Evolutionary conservation across 2,888 invertebrate species (phyloP), one percentile per base, ranked within the genome.

Genomic region (Philereme transversata): DNA sequence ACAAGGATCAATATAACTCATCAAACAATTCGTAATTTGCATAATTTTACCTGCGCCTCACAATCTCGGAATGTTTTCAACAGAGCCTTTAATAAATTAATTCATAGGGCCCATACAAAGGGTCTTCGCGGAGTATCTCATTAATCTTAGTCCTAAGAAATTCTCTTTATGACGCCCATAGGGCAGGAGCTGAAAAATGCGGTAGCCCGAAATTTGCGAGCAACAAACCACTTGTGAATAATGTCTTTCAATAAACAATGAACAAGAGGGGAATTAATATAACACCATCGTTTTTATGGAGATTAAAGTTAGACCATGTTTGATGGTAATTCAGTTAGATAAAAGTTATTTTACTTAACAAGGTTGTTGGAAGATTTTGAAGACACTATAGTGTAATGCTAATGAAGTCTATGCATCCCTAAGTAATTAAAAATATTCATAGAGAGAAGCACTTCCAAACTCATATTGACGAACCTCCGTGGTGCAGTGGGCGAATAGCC

Each of bases 141-240:
- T 83, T 79, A 79, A 81, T 82, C 78, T 78, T 74, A 60, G 67
- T 62, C 64, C 70, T 70, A 73, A 75, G 76, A 78, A 77, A 76
- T 75, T 77, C 68, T 75, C 71, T 78, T 77, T 76, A 78, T 69
- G 75, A 72, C 69, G 64, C 77, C 75, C 77, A 69, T 69, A 71
- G 77, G 78, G 73, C 68, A 69, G 60, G 54, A 55, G 63, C 64
- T 67, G 69, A 76, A 76, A 77, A 78, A 76, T 73, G 72, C 69
- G 72, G 68, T 59, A 64, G 63, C 64, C 59, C 69, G 65, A 72
- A 74, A 77, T 75, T 77, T 77, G 72, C 57, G 69, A 67, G 55
- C 65, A 68, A 67, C 59, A 61, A 58, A 65, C 62, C 64, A 65
- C 67, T 68, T 65, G 50, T 64, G 67, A 70, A 63, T 70, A 63